Base-by-base conservation (phyloP, 2,888 invertebrate genomes). In the Tromatobia lineatoria region DNA sequence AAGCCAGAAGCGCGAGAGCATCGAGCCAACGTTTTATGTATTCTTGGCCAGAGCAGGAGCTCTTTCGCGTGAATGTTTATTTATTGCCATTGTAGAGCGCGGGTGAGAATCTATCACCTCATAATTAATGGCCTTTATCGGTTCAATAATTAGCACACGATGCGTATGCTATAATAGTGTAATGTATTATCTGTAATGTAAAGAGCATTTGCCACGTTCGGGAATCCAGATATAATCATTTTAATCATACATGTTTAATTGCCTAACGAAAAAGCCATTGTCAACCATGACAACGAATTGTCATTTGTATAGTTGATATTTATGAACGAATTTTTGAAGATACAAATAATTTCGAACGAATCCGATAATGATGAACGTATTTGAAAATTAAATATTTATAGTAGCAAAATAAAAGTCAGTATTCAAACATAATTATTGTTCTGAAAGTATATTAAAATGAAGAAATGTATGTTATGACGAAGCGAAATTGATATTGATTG, bases 11-110 rank as follows among this genome's bases (percentile, higher is more conserved):
- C 20, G 23, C 34, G 29, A 29, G 52, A 52, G 42, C 10, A 15
- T 38, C 57, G 77, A 70, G 77, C 83, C 82, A 82, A 80, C 50
- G 71, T 77, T 74, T 82, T 85, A 87, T 85, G 85, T 88, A 86
- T 84, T 87, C 82, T 66, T 78, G 64, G 47, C 76, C 85, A 69
- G 54, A 23, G 38, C 71, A 76, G 71, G 66, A 80, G 61, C 34
- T 77, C 47, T 15, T 34, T 38, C 34, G 52, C 59, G 80, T 42
- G 42, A 77, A 73, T 67, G 80, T 80, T 73, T 84, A 84, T 84
- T 81, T 84, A 81, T 81, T 77, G 77, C 80, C 67, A 61, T 50
- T 42, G 29, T 29, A 18, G n/a, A 42, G 61, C 64, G 34, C 64
- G 66, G 71, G 80, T 34, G 83, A 20, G 77, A 59, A 83, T 77